Percentiles rank a stretch among this genome's conserved stretches.
Evolutionary conservation across 92 coral and sea anemone genomes (phyloP).

Genomic region (Paragorgia papillata): DNA sequence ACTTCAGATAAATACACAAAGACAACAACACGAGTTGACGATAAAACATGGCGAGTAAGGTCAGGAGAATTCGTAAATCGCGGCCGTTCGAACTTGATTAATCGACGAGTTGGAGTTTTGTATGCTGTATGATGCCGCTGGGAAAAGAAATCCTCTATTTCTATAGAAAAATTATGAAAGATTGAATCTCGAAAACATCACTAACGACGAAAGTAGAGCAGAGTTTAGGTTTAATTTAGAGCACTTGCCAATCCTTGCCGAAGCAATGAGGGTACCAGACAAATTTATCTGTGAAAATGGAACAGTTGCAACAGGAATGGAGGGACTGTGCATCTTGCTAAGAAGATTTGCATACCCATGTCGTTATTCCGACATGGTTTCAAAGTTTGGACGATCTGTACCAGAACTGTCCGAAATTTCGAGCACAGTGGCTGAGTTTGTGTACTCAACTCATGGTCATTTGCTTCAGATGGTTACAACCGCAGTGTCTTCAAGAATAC

Average conservation of each 20-base stretch:
- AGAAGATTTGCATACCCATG: conserved; percentile 33
- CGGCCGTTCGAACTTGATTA: background rate
- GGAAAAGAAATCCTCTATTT: conserved; percentile 6
- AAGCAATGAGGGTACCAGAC: conserved; percentile 55
- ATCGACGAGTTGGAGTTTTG: conserved; percentile 55
- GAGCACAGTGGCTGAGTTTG: conserved; percentile 36
- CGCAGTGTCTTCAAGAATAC: conserved; percentile 52
- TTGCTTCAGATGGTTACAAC: conserved; percentile 47
- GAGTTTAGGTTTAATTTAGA: conserved; percentile 54
- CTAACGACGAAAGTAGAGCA: conserved; percentile 32
- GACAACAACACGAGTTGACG: background rate
- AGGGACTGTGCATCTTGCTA: conserved; percentile 20
- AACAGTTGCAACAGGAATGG: conserved; percentile 59
- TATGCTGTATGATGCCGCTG: conserved; percentile 5
- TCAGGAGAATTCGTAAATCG: no score
- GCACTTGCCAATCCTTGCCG: conserved; percentile 52
- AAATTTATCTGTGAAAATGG: conserved; percentile 61
- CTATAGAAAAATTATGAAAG: no score
- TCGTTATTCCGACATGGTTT: conserved; percentile 30
- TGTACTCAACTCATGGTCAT: conserved; percentile 39
- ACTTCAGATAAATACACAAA: conserved; percentile 50
- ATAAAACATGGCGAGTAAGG: no score
- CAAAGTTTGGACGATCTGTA: conserved; percentile 63
- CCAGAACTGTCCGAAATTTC: conserved; percentile 60
- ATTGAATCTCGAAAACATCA: no score